phyloP scores from a whole-genome alignment of 2,888 invertebrate genomes.

The Deroplatys truncata region DNA sequence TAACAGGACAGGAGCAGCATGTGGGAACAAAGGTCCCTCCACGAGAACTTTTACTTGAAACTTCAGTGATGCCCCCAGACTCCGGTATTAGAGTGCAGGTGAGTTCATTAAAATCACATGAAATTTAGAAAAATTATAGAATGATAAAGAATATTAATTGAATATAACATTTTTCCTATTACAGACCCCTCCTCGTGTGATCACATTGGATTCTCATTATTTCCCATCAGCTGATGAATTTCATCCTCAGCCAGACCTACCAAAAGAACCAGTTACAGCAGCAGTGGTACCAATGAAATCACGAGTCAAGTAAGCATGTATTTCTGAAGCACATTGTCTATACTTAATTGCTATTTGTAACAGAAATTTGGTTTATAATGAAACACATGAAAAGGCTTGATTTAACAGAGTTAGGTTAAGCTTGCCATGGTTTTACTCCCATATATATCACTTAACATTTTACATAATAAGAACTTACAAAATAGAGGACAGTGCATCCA shows the following conservation, averaged over 20 bases:
- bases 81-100: slow-evolving; percentile 67
- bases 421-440: too few species aligned
- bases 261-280: slow-evolving; percentile 6
- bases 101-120: slow-evolving; percentile 19
- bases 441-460: too few species aligned
- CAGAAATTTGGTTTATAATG: too few species aligned
- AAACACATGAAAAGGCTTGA: too few species aligned
- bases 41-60: slow-evolving; percentile 79
- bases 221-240: slow-evolving; percentile 61
- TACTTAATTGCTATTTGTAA: too few species aligned
- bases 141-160: neutral
- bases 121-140: neutral
- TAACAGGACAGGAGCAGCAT: slow-evolving; percentile 54
- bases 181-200: slow-evolving; percentile 82
- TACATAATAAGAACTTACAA: too few species aligned
- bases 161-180: slow-evolving; percentile 29
- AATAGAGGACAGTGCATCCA: too few species aligned
- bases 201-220: slow-evolving; percentile 81
- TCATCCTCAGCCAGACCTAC: neutral
- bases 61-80: slow-evolving; percentile 68
- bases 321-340: neutral
- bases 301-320: neutral
- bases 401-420: too few species aligned
- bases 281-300: neutral
- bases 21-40: slow-evolving; percentile 76